A percentile compares a stretch with the other conserved stretches of the same genome.
These are phyloP conservation scores for Eupleurogrammus muticus DNA, from an alignment of 2,797 vertebrate genomes.

Conservation along the genomic window DNA sequence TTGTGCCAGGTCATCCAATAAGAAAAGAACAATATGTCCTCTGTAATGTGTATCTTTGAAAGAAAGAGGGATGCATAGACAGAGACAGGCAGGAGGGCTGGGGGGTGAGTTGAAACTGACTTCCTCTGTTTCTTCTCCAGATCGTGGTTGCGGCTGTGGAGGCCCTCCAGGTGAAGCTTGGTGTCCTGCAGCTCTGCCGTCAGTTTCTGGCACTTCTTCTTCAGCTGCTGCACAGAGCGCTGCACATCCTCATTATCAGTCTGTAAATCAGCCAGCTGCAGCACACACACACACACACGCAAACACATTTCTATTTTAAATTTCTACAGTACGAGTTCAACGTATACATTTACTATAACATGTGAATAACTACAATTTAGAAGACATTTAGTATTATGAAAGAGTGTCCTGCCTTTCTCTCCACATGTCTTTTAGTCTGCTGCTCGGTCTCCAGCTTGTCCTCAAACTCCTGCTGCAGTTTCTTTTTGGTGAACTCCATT, in stretches of 20 bases:
- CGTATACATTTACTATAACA: slow-evolving; percentile 13
- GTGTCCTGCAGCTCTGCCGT: slow-evolving; percentile 96
- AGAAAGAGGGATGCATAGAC: neutral
- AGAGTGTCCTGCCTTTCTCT: slow-evolving; percentile 86
- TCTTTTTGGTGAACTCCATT: slow-evolving; percentile 95
- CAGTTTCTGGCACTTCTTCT: slow-evolving; percentile 95
- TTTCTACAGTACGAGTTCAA: slow-evolving; percentile 16
- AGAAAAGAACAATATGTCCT: slow-evolving; percentile 38
- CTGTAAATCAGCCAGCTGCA: slow-evolving; percentile 91
- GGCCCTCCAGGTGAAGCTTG: slow-evolving; percentile 95
- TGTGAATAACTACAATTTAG: slow-evolving; percentile 10
- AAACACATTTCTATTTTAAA: slow-evolving; percentile 12
- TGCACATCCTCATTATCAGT: slow-evolving; percentile 94
- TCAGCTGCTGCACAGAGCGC: slow-evolving; percentile 92
- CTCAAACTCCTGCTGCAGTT: slow-evolving; percentile 95
- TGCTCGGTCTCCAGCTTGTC: slow-evolving; percentile 97
- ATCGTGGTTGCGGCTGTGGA: slow-evolving; percentile 96
- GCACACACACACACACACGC: slow-evolving; percentile 44
- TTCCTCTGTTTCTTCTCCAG: slow-evolving; percentile 99
- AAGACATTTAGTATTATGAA: slow-evolving; percentile 8
- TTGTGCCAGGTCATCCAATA: slow-evolving; percentile 30
- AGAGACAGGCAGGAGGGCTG: neutral
- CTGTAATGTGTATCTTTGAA: slow-evolving; percentile 30
- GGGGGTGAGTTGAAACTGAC: slow-evolving; percentile 77
- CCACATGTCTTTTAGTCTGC: slow-evolving; percentile 93